Evolutionary conservation across 2,797 vertebrate species (phyloP).

Genomic region (Galagoides demidoff): DNA sequence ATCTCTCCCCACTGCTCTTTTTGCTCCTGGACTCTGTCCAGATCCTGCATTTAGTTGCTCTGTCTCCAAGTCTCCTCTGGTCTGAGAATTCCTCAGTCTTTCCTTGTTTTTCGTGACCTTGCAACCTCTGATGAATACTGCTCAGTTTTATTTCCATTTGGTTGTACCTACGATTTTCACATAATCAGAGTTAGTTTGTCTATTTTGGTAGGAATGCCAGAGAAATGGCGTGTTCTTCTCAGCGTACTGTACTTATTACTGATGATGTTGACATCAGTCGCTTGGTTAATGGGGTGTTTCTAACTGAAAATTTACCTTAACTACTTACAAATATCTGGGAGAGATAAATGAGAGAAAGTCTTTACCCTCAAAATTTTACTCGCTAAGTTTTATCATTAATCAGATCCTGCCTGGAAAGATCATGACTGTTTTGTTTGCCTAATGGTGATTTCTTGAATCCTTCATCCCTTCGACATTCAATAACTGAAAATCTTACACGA

Average conservation of each 20-base stretch:
- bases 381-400: neutral
- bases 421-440: neutral
- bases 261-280: neutral
- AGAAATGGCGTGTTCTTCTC: neutral
- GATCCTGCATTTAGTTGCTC: neutral
- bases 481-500: neutral
- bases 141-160: neutral
- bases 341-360: neutral
- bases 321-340: neutral
- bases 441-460: neutral
- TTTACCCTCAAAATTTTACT: neutral
- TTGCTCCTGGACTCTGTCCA: neutral
- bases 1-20: neutral
- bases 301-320: neutral
- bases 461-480: neutral
- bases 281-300: neutral
- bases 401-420: neutral
- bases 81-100: neutral
- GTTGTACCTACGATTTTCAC: neutral
- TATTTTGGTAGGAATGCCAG: neutral
- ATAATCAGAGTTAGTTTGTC: neutral
- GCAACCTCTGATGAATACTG: neutral
- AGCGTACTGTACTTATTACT: neutral
- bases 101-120: neutral
- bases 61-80: neutral